Percentiles rank a stretch among this genome's conserved stretches.
These are phyloP conservation scores for Paedocypris sp. DNA, from an alignment of 2,113 vertebrate genomes.

Conservation along the genomic window DNA sequence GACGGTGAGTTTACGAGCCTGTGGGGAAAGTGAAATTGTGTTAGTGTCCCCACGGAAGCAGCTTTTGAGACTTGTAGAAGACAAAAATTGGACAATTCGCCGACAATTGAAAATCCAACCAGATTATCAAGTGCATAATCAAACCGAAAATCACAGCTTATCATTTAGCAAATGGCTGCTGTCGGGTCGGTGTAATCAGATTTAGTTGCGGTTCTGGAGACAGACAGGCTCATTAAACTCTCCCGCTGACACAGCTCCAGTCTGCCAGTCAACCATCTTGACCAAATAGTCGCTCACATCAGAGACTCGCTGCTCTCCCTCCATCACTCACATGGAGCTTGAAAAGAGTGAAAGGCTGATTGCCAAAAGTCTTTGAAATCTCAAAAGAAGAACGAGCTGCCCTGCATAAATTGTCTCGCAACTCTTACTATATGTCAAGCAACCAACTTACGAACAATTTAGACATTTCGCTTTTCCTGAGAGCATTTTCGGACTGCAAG, in stretches of 20 bases:
- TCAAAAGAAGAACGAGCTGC: background rate
- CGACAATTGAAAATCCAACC: background rate
- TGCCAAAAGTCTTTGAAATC: background rate
- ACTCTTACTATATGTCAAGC: too few species aligned
- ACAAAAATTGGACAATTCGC: background rate
- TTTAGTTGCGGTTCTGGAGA: background rate
- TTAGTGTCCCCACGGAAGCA: too few species aligned
- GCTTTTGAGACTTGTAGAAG: too few species aligned
- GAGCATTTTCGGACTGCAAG: too few species aligned
- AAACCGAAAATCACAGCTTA: background rate
- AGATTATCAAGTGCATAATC: background rate
- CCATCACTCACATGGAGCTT: background rate
- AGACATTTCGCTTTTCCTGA: too few species aligned
- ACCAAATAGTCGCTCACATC: background rate
- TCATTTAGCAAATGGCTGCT: background rate
- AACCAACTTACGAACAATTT: too few species aligned
- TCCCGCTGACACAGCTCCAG: background rate
- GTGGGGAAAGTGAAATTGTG: background rate
- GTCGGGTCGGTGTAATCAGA: background rate
- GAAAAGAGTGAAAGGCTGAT: background rate
- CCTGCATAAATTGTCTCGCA: background rate
- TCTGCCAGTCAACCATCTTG: background rate
- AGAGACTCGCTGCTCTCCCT: background rate
- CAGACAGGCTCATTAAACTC: background rate
- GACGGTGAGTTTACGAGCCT: slow-evolving; percentile 66